Conservation (phyloP, 2,797 vertebrate genomes). For the Denticeps clupeoides region DNA sequence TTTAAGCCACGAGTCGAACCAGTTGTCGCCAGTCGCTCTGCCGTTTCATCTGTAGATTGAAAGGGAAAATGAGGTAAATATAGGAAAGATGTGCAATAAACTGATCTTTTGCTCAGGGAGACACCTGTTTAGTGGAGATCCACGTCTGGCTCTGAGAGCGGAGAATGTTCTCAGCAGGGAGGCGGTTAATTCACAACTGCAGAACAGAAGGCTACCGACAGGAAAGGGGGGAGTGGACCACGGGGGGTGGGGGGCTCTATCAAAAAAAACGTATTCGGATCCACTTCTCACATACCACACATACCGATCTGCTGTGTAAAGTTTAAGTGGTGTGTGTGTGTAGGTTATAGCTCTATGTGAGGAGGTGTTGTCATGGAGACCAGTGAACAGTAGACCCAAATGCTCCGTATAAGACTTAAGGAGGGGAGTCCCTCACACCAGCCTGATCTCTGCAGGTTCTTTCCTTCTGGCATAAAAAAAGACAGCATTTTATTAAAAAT, state of each 20-base stretch:
- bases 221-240: constrained; percentile 36
- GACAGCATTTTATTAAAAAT: too few species aligned
- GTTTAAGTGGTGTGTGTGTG: constrained; percentile 62
- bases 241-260: constrained; percentile 49
- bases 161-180: constrained; percentile 28
- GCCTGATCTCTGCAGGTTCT: too few species aligned
- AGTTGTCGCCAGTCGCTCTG: background rate
- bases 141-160: constrained; percentile 20
- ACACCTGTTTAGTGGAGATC: constrained; percentile 32
- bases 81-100: constrained; percentile 14
- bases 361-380: constrained; percentile 37
- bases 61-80: constrained; percentile 16
- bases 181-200: constrained; percentile 52
- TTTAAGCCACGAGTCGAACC: background rate
- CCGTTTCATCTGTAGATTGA: background rate
- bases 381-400: constrained; percentile 20
- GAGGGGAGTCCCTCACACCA: too few species aligned
- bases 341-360: constrained; percentile 17
- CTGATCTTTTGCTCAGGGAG: constrained; percentile 28
- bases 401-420: too few species aligned
- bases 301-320: constrained; percentile 78
- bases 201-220: constrained; percentile 59
- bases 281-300: constrained; percentile 60
- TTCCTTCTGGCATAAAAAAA: too few species aligned
- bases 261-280: constrained; percentile 55